phyloP scores from a whole-genome alignment of 2,113 vertebrate genomes.

The Oxygymnocypris stewartii region DNA sequence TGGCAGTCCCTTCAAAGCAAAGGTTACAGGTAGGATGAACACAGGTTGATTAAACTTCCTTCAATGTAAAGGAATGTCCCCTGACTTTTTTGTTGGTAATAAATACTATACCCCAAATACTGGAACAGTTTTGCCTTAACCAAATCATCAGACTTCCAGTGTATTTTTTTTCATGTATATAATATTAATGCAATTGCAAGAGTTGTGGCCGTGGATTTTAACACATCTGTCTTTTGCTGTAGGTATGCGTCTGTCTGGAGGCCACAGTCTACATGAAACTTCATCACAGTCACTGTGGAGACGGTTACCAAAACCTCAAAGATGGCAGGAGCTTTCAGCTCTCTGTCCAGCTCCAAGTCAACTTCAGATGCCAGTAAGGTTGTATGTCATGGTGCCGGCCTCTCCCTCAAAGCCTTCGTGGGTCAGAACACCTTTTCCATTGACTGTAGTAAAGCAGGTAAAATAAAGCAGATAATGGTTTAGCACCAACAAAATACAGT shows the following conservation, averaged over 20 bases:
- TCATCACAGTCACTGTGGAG: constrained; percentile 91
- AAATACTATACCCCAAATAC: not conserved
- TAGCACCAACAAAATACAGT: not conserved
- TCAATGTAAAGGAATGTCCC: not conserved
- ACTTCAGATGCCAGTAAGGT: constrained; percentile 89
- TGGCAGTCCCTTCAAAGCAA: constrained; percentile 96
- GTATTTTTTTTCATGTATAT: not conserved
- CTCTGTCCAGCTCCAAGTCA: constrained; percentile 79
- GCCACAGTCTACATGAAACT: constrained; percentile 94
- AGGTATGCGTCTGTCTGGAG: constrained; percentile 89
- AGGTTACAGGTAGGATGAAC: constrained; percentile 84
- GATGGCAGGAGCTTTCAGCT: constrained; percentile 76
- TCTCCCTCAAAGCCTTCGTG: constrained; percentile 82
- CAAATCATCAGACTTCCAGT: not conserved
- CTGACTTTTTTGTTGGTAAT: not conserved
- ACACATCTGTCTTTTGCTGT: not conserved
- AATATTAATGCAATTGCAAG: not conserved
- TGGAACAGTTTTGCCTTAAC: not conserved
- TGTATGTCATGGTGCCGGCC: constrained; percentile 85
- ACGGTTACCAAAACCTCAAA: constrained; percentile 85
- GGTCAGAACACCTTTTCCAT: constrained; percentile 92
- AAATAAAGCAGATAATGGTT: constrained; percentile 47
- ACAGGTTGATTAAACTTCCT: not conserved
- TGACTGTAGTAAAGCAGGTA: constrained; percentile 95
- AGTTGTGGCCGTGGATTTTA: not conserved